Evolutionary conservation across 2,113 vertebrate genomes (phyloP).

Genomic region (Beaufortia kweichowensis): DNA sequence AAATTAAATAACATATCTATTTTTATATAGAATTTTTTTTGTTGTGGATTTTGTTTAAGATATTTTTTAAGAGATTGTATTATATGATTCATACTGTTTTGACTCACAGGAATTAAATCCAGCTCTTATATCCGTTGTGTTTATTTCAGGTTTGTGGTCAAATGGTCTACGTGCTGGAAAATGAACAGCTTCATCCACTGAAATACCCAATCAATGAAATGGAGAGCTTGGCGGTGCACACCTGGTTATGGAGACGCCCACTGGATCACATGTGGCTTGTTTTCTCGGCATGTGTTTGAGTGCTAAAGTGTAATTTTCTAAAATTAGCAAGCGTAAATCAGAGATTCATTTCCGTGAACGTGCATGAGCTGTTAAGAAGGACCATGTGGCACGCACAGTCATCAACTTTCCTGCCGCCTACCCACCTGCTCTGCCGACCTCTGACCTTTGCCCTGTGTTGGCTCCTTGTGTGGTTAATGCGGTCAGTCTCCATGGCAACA

Average conservation of each 20-base stretch:
- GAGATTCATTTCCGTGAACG: neutral
- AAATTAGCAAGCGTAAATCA: neutral
- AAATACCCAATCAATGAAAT: slow-evolving; percentile 29
- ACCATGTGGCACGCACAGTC: slow-evolving; percentile 74
- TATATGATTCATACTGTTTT: neutral
- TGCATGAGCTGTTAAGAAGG: slow-evolving; percentile 18
- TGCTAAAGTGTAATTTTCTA: slow-evolving; percentile 18
- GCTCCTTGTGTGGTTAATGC: slow-evolving; percentile 74
- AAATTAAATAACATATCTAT: too few species aligned
- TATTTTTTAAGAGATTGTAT: neutral
- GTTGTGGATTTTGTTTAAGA: neutral
- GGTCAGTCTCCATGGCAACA: slow-evolving; percentile 81
- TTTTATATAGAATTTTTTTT: too few species aligned
- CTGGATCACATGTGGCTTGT: slow-evolving; percentile 22
- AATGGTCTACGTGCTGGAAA: slow-evolving; percentile 32
- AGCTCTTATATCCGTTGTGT: slow-evolving; percentile 20
- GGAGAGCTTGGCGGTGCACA: slow-evolving; percentile 20
- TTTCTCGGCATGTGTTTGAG: neutral
- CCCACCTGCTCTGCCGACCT: slow-evolving; percentile 68
- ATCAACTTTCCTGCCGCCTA: slow-evolving; percentile 69
- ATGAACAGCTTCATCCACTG: slow-evolving; percentile 9
- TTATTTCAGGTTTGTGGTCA: slow-evolving; percentile 40
- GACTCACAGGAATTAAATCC: neutral
- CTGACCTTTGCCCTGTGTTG: slow-evolving; percentile 61
- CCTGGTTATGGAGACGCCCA: slow-evolving; percentile 36